phyloP scores from a whole-genome alignment of 2,888 invertebrate species.

The Synergus umbraculus region DNA sequence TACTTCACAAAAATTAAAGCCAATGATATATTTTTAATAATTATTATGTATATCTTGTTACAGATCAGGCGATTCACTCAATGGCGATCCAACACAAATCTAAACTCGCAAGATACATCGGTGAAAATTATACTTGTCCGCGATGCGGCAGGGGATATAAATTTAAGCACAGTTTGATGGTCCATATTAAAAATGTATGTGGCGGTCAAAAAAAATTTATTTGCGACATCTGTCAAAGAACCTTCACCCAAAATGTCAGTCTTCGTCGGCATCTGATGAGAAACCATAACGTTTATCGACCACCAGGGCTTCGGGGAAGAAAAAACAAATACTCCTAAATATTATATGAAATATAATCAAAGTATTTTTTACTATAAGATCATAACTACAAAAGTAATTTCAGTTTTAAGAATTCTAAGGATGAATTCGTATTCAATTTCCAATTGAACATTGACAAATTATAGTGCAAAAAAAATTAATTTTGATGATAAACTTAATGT shows the following conservation, averaged over 20 bases:
- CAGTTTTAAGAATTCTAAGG: neutral
- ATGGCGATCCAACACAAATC: conserved; percentile 51
- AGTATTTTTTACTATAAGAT: neutral
- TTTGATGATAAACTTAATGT: neutral
- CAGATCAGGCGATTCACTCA: conserved; percentile 47
- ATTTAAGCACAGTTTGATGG: conserved; percentile 81
- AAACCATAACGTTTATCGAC: conserved; percentile 64
- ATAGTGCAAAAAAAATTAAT: neutral
- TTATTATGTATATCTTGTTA: conserved; percentile 54
- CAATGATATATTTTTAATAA: neutral
- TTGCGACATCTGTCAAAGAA: conserved; percentile 83
- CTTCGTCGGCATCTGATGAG: conserved; percentile 65
- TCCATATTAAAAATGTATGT: conserved; percentile 87
- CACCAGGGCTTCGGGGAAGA: conserved; percentile 60
- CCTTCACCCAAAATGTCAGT: conserved; percentile 84
- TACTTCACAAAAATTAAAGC: neutral
- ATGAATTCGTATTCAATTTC: neutral
- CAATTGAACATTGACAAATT: neutral
- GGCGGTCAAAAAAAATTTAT: conserved; percentile 83
- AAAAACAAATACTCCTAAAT: conserved; percentile 49
- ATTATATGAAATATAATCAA: neutral
- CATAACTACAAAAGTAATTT: neutral
- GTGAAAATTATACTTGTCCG: conserved; percentile 57
- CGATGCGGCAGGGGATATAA: conserved; percentile 77
- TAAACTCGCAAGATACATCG: conserved; percentile 57